A percentile compares a stretch with the other conserved stretches of the same genome.
These are phyloP conservation scores for Timema podura DNA, from an alignment of 2,888 invertebrate species.

Conservation along the genomic window DNA sequence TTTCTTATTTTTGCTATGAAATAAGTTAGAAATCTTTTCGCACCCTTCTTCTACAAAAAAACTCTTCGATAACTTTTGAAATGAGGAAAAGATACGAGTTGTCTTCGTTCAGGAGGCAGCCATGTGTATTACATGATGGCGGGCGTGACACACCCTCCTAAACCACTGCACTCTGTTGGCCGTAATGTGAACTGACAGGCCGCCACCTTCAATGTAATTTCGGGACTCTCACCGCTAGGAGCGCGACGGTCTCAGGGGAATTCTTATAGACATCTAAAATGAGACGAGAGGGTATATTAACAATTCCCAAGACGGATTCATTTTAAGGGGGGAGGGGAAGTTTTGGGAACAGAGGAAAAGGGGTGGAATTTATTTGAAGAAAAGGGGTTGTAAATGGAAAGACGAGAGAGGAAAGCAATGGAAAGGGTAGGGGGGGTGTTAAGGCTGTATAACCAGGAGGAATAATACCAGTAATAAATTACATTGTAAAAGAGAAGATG, in stretches of 20 bases:
- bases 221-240: too few relatives aligned
- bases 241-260: too few relatives aligned
- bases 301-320: neutral
- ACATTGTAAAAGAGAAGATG: slow-evolving; percentile 12
- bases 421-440: slow-evolving; percentile 9
- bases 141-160: slow-evolving; percentile 1
- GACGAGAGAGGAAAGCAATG: slow-evolving; percentile 9
- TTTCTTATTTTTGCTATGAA: too few relatives aligned
- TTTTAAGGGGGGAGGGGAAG: neutral
- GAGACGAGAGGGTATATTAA: neutral
- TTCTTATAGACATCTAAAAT: too few relatives aligned
- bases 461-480: slow-evolving; percentile 22
- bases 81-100: too few relatives aligned
- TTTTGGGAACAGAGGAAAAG: slow-evolving; percentile 5
- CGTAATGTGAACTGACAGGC: slow-evolving; percentile 24
- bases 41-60: too few relatives aligned
- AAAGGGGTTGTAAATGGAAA: slow-evolving; percentile 3
- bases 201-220: neutral
- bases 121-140: neutral
- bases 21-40: too few relatives aligned
- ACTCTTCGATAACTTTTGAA: too few relatives aligned
- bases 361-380: slow-evolving; percentile 16
- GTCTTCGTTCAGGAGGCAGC: neutral
- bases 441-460: slow-evolving; percentile 8
- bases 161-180: slow-evolving; percentile 18